Base-by-base conservation (phyloP, 2,888 invertebrate species). In the Cerceris ruficornis region DNA sequence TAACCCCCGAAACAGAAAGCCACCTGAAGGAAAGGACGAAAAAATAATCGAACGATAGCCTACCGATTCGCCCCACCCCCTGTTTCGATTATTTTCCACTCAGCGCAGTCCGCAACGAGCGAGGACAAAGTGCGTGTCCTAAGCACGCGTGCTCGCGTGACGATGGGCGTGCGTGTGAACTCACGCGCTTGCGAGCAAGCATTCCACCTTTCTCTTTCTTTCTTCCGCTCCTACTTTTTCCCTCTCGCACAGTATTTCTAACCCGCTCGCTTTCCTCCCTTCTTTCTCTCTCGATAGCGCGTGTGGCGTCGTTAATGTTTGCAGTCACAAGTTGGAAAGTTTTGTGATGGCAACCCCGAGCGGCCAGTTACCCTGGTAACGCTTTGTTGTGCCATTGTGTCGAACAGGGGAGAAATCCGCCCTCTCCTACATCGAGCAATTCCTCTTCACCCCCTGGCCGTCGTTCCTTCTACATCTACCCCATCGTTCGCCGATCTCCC, bases 271-370 rank as follows among this genome's bases (percentile, higher is more conserved):
- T 62, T 13, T 55, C 69, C 57, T 49, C 54, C 59, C 6, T 39
- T 50, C 41, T 54, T 28, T 43, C 13, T 57, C 57, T 73, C 57
- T 73, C 58, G 66, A 66, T 66, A 69, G 80, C 80, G 84, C 81
- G 75, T 80, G 78, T 81, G 72, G 79, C 78, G 54, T 61, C 79
- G 75, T 84, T 89, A 88, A 86, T 87, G 87, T 88, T 90, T 86
- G 85, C 85, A 87, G 86, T 87, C 86, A 86, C 88, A 88, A 88
- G 88, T 87, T 86, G 79, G 78, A 84, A 86, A 90, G 88, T 89
- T 92, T 92, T 91, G 92, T 92, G 91, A 91, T 92, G 92, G 91
- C 91, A 92, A 92, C 92, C 87, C 76, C 82, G 86, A 81, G 73
- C 77, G 83, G 60, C 77, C 81, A 81, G 86, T 92, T 88, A 85